Base-by-base conservation (phyloP, 1,140 invertebrate species). In the Batillaria attramentaria region DNA sequence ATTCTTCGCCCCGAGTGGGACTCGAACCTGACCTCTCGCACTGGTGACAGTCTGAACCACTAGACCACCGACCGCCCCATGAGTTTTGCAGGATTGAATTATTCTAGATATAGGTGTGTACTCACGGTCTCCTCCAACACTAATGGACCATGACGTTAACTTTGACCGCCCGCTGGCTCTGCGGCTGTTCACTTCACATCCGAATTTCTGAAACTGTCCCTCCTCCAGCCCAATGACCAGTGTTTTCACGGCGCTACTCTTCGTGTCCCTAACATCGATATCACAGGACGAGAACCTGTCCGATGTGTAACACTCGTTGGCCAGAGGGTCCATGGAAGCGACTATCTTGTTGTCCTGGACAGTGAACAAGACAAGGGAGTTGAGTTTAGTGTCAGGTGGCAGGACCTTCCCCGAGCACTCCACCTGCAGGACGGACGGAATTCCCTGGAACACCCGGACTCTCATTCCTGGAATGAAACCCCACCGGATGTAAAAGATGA, bases 271-370 rank as follows among this genome's bases (percentile, higher is more conserved):
- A 10, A 28, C n/a, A 0, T 20, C 13, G 50, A 75, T 75, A 10
- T 75, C 37, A 39, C 72, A 75, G 37, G 54, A 62, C 37, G 72
- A 62, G 31, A 75, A 75, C 13, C 50, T 75, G 57, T 75, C 72
- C 28, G 72, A 75, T 8, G 72, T 75, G 33, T 8, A 62, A n/a
- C 72, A 75, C 57, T 62, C 72, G 0, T 42, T 39, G 57, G 60
- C 39, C 0, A 75, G 4, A 16, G 62, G 37, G 20, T 75, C 57
- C 50, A 75, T 62, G 35, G 72, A 75, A 1, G 72, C 72, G 33
- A 75, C 72, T 5, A 75, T 75, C 28, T 28, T 43, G 54, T 31
- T 62, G 33, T 33, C 39, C 2, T 73, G 39, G 18, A 42, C 10
- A 13, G 50, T 20, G 39, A 62, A 75, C 33, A 75, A 39, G 37